Evolutionary conservation across 2,888 invertebrate species (phyloP), one percentile per base, ranked within the genome.

Genomic region (Thymelicus acteon): DNA sequence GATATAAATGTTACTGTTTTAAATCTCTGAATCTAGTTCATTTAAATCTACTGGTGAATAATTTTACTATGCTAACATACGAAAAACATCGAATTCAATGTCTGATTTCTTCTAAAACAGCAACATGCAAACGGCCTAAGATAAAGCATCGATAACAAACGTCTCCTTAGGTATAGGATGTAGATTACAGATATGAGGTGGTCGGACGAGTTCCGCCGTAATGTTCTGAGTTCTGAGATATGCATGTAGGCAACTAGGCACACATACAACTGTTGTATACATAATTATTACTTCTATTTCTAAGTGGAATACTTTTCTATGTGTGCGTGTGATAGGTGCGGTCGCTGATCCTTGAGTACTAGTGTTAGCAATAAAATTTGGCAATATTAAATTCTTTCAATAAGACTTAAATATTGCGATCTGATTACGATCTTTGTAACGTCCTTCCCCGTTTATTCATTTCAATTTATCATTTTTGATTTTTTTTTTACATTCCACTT

Each of bases 121-220:
- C 24, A 54, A 54, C 24, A 54, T 54, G 54, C 54, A 24, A 54
- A 31, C 24, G 24, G 24, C 24, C 37, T 31, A 10, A 58, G 58
- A 58, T 58, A 58, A 58, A 58, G 10, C 37, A 13, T 37, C 13
- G 57, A 58, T 58, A 58, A 13, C 37, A 39, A n/a, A n/a, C 58
- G 54, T 54, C 54, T 54, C 24, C 49, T 19, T 64, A 52, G 10
- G n/a, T 58, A 47, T 58, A 58, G 66, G 58, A 58, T 58, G 37
- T 66, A 57, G 47, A 31, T 58, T 47, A 58, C 37, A 66, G 66
- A 66, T 58, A 64, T 47, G 66, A 58, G 47, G 65, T 5, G 57
- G 58, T 66, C 31, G 8, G 65, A 58, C 65, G 54, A 47, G 65
- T 54, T 40, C 8, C 19, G 7, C 19, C 19, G 19, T 44, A 57